These are phyloP conservation scores for Altica lythri DNA, from an alignment of 2,888 invertebrate genomes.

Conservation along the genomic window DNA sequence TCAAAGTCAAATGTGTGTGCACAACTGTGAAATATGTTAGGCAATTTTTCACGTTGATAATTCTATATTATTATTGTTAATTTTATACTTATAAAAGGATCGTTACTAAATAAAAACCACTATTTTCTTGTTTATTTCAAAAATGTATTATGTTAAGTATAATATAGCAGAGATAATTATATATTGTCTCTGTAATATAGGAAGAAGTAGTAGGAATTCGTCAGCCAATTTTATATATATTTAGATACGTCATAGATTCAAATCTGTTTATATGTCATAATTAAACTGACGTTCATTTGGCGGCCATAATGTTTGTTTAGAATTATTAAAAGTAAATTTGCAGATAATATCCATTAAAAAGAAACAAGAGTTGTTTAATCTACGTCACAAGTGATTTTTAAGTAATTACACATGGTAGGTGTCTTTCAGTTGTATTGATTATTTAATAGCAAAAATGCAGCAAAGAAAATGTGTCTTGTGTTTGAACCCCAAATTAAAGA, in stretches of 20 bases:
- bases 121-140: no score
- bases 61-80: no score
- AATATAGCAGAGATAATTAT: no score
- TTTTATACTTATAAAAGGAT: no score
- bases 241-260: slow-evolving; percentile 1
- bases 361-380: neutral
- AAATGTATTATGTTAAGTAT: no score
- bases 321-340: slow-evolving; percentile 8
- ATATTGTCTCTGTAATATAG: no score
- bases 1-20: no score
- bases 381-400: slow-evolving; percentile 11
- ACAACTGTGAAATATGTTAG: no score
- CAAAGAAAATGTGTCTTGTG: slow-evolving; percentile 31
- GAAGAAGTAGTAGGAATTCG: no score
- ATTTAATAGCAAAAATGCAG: slow-evolving; percentile 29
- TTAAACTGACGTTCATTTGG: slow-evolving; percentile 7
- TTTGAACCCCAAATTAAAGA: slow-evolving; percentile 32
- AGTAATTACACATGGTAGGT: slow-evolving; percentile 22
- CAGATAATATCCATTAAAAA: neutral
- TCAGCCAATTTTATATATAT: no score
- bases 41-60: no score
- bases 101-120: no score
- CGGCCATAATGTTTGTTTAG: slow-evolving; percentile 12
- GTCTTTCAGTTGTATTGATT: slow-evolving; percentile 11
- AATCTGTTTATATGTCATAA: neutral